Percentiles rank a stretch among this genome's conserved stretches.
Conservation (phyloP, 1,140 invertebrate genomes). For the Drosophila orena region DNA sequence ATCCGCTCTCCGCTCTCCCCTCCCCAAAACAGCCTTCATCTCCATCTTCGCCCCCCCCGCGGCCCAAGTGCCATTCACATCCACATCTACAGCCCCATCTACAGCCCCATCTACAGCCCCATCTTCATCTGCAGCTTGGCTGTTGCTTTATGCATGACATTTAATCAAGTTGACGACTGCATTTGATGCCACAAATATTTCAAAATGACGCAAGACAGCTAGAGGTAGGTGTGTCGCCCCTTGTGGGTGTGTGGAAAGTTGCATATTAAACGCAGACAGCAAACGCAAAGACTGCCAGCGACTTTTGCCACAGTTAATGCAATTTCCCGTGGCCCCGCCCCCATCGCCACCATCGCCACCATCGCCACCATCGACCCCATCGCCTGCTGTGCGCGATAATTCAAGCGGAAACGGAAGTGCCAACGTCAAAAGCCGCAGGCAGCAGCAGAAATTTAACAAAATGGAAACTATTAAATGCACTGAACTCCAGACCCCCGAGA, state of each 20-base stretch:
- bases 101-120: slow-evolving; percentile 33
- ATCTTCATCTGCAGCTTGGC: slow-evolving; percentile 66
- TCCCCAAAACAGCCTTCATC: slow-evolving; percentile 17
- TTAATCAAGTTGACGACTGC: slow-evolving; percentile 83
- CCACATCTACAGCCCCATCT: slow-evolving; percentile 18
- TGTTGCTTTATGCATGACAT: slow-evolving; percentile 82
- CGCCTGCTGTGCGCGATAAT: slow-evolving; percentile 76
- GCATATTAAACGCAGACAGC: slow-evolving; percentile 81
- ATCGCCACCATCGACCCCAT: slow-evolving; percentile 29
- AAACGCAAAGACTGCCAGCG: slow-evolving; percentile 50
- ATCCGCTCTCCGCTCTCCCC: slow-evolving; percentile 61
- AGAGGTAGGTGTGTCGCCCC: slow-evolving; percentile 29
- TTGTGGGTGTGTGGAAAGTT: slow-evolving; percentile 61
- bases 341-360: not conserved
- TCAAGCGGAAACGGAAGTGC: slow-evolving; percentile 82
- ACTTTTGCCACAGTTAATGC: slow-evolving; percentile 80
- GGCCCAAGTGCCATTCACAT: slow-evolving; percentile 16
- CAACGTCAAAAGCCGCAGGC: slow-evolving; percentile 77
- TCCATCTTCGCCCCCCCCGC: too few species aligned
- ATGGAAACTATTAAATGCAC: slow-evolving; percentile 82
- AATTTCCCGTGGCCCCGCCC: slow-evolving; percentile 67
- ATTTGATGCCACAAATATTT: slow-evolving; percentile 84
- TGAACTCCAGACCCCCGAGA: slow-evolving; percentile 19
- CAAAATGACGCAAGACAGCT: slow-evolving; percentile 78
- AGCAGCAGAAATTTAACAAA: slow-evolving; percentile 65